These are phyloP conservation scores for Neotoma lepida DNA, from an alignment of 2,113 vertebrate genomes.

Conservation along the genomic window DNA sequence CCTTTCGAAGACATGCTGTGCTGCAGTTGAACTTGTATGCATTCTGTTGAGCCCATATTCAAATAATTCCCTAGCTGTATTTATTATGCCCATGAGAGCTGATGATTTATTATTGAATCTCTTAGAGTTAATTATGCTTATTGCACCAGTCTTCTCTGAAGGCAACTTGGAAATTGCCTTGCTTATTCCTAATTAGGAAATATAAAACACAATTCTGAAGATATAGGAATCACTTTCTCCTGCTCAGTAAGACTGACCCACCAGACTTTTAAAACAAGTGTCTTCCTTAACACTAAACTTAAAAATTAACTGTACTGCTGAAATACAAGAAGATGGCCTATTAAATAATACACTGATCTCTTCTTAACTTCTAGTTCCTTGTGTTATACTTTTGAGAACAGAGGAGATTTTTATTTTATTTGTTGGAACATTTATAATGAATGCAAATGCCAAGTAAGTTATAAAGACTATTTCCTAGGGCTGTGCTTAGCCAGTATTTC, in stretches of 20 bases:
- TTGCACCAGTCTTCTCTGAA: slow-evolving; percentile 36
- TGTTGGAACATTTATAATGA: slow-evolving; percentile 28
- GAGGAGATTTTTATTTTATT: background rate
- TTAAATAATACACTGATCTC: slow-evolving; percentile 31
- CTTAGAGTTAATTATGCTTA: slow-evolving; percentile 64
- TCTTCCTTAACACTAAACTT: background rate
- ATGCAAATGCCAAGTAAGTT: background rate
- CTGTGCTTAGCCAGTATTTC: background rate
- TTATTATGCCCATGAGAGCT: slow-evolving; percentile 42
- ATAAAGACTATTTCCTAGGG: background rate
- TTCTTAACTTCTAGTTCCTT: background rate
- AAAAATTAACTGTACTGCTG: slow-evolving; percentile 15
- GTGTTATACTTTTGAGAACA: slow-evolving; percentile 36
- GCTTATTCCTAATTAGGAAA: slow-evolving; percentile 63
- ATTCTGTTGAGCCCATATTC: slow-evolving; percentile 25
- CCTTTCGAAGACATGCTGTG: slow-evolving; percentile 36
- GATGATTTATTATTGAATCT: slow-evolving; percentile 58
- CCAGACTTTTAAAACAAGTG: slow-evolving; percentile 43
- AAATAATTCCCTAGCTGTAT: slow-evolving; percentile 49
- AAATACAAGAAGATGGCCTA: background rate
- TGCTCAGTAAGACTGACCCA: slow-evolving; percentile 18
- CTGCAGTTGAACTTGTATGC: slow-evolving; percentile 50
- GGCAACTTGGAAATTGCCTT: slow-evolving; percentile 60
- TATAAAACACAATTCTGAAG: slow-evolving; percentile 25
- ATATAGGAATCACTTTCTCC: background rate